Evolutionary conservation across 2,113 vertebrate species (phyloP).

Genomic region (Gadus macrocephalus): DNA sequence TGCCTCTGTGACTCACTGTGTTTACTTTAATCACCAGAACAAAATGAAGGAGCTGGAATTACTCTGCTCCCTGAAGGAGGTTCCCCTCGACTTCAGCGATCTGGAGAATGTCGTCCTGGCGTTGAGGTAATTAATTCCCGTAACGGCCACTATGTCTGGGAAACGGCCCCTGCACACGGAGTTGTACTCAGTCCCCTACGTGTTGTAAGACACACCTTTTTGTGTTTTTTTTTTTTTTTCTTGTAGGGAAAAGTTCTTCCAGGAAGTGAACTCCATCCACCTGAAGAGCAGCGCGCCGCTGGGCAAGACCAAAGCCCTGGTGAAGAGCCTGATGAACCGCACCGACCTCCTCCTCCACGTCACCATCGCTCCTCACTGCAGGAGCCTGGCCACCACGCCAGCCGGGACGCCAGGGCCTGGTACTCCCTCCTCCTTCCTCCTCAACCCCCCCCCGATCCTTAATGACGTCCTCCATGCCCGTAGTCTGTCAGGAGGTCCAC

Average conservation of each 20-base stretch:
- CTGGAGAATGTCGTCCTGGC: slow-evolving; percentile 92
- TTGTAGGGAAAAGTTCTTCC: slow-evolving; percentile 92
- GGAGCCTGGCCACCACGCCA: slow-evolving; percentile 86
- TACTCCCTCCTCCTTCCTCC: slow-evolving; percentile 42
- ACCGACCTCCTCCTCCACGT: slow-evolving; percentile 92
- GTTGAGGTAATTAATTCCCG: slow-evolving; percentile 74
- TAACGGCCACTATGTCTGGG: background rate
- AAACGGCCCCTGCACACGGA: too few relatives aligned
- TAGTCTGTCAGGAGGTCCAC: too few relatives aligned
- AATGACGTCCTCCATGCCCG: too few relatives aligned
- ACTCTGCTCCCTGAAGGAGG: slow-evolving; percentile 93
- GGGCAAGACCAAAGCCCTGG: slow-evolving; percentile 87
- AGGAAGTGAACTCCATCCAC: slow-evolving; percentile 85
- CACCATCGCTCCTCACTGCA: slow-evolving; percentile 92
- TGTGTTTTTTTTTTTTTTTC: background rate
- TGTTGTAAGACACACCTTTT: background rate
- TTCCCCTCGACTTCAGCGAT: slow-evolving; percentile 90
- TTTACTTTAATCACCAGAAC: slow-evolving; percentile 74
- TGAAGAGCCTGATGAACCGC: slow-evolving; percentile 96
- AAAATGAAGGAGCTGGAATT: slow-evolving; percentile 97
- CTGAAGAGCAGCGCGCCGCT: slow-evolving; percentile 79
- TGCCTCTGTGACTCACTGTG: slow-evolving; percentile 11
- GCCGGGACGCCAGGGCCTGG: slow-evolving; percentile 89
- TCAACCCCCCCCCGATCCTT: too few relatives aligned
- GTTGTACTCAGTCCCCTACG: background rate